Evolutionary conservation across 2,888 invertebrate genomes (phyloP).

Genomic region (Pelosia muscerda): DNA sequence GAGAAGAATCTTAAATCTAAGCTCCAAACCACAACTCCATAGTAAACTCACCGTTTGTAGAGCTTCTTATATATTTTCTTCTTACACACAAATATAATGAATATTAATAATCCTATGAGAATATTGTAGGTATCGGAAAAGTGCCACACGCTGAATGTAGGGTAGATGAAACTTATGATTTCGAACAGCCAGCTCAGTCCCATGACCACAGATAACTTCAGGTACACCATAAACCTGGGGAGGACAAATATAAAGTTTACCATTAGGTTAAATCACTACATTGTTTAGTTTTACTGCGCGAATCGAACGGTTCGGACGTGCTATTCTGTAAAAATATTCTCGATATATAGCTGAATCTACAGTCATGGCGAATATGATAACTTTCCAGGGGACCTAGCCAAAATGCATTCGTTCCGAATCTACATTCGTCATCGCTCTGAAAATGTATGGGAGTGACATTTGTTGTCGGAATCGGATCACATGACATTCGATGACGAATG

Average conservation of each 20-base stretch:
- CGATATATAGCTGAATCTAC: no score
- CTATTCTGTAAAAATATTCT: no score
- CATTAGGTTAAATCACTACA: no score
- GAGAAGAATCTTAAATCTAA: not conserved
- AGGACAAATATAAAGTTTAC: not conserved
- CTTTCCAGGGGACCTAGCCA: no score
- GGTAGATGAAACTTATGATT: constrained; percentile 65
- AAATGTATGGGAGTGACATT: no score
- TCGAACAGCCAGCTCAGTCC: constrained; percentile 79
- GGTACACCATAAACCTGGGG: constrained; percentile 71
- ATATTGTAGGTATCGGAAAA: constrained; percentile 73
- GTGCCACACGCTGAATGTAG: constrained; percentile 62
- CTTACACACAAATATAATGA: constrained; percentile 78
- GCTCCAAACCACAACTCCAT: not conserved
- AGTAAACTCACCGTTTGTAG: constrained; percentile 57
- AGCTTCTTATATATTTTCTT: constrained; percentile 67
- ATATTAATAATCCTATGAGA: constrained; percentile 72
- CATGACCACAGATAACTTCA: constrained; percentile 78
- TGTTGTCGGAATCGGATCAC: no score
- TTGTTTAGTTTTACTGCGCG: no score
- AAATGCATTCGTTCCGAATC: no score
- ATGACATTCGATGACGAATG: no score
- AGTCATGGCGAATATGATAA: no score
- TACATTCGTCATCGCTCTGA: no score
- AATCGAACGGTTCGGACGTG: no score